Evolutionary conservation across 2,797 vertebrate genomes (phyloP).

Genomic region (Sphaeramia orbicularis): DNA sequence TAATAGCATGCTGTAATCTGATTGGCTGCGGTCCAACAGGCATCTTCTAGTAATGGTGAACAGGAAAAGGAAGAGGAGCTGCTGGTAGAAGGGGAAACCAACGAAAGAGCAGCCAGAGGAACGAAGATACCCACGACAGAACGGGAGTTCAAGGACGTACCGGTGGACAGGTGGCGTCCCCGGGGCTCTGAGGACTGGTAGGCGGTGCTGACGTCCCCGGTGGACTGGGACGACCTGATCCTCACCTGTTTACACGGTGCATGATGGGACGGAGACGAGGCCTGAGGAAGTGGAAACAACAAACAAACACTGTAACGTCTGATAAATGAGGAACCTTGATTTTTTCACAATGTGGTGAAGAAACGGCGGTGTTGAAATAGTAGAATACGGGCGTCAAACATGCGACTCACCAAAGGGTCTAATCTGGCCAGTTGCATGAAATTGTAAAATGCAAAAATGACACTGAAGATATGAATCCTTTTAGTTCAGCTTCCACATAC

Average conservation of each 20-base stretch:
- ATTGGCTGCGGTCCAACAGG: constrained; percentile 88
- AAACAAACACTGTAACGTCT: too few species aligned
- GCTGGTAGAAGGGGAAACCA: constrained; percentile 90
- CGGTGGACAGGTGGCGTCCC: constrained; percentile 94
- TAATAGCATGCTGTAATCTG: constrained; percentile 85
- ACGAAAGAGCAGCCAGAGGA: constrained; percentile 80
- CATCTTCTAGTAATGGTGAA: constrained; percentile 87
- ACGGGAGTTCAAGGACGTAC: constrained; percentile 77
- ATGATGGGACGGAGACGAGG: constrained; percentile 86
- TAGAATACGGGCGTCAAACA: too few species aligned
- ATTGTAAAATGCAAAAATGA: too few species aligned
- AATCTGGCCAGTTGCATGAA: too few species aligned
- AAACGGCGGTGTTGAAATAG: constrained; percentile 56
- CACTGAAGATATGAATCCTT: too few species aligned
- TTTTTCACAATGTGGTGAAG: constrained; percentile 59
- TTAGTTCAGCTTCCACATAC: too few species aligned
- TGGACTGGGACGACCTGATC: constrained; percentile 95
- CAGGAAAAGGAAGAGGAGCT: constrained; percentile 95
- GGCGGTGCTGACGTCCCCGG: constrained; percentile 90
- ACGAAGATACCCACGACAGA: constrained; percentile 24
- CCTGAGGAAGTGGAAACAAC: too few species aligned
- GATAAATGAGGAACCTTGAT: constrained; percentile 41
- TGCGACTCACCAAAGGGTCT: too few species aligned
- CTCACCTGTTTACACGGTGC: constrained; percentile 92
- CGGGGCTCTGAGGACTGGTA: constrained; percentile 92